Conservation (phyloP, 2,797 vertebrate species). For the Ciconia nigra region DNA sequence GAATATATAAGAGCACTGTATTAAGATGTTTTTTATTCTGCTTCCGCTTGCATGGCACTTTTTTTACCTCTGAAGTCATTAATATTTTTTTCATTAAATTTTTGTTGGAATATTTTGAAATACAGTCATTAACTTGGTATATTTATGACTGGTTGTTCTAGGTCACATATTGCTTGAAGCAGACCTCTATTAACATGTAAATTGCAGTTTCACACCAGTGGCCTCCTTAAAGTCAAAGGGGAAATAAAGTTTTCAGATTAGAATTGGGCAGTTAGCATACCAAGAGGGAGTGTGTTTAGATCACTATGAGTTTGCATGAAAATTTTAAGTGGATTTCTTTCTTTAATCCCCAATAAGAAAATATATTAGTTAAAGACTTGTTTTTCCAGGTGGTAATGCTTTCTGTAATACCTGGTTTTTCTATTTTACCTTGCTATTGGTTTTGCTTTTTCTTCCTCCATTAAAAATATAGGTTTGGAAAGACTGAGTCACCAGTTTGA, state of each 20-base stretch:
- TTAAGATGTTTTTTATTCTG: background rate
- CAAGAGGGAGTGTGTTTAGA: background rate
- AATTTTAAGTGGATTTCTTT: background rate
- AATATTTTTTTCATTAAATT: background rate
- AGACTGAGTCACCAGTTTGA: background rate
- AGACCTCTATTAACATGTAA: conserved; percentile 44
- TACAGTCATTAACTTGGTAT: background rate
- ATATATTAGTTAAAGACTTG: background rate
- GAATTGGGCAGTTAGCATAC: background rate
- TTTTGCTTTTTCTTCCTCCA: background rate
- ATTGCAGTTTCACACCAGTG: conserved; percentile 25
- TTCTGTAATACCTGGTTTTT: background rate
- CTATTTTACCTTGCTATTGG: background rate
- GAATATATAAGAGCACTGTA: background rate
- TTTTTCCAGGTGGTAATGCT: background rate
- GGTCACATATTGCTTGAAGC: conserved; percentile 14
- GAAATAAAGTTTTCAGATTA: conserved; percentile 29
- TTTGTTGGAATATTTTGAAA: conserved; percentile 25
- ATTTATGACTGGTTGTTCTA: background rate
- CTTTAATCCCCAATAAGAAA: background rate
- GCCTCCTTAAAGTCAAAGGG: conserved; percentile 6
- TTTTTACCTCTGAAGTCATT: background rate
- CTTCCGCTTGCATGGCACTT: background rate
- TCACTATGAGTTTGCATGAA: background rate
- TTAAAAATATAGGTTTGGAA: background rate